A percentile compares a stretch with the other conserved stretches of the same genome.
Evolutionary conservation across 2,888 invertebrate genomes (phyloP).

Genomic region (Tachystola acroxantha): DNA sequence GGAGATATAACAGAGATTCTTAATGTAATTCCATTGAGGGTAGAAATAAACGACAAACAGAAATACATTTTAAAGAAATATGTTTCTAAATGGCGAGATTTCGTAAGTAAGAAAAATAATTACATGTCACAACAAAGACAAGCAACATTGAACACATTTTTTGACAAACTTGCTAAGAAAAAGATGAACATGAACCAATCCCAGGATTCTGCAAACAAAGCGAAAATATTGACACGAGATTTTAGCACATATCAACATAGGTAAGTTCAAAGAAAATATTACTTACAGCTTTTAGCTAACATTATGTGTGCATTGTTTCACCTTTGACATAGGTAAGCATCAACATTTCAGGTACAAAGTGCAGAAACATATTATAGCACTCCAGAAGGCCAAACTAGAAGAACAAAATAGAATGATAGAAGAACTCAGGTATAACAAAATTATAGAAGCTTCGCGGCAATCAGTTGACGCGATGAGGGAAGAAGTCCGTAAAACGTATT

Average conservation of each 20-base stretch:
- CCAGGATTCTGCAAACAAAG: conserved; percentile 34
- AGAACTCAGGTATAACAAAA: conserved; percentile 83
- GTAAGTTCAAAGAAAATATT: conserved; percentile 33
- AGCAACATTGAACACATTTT: conserved; percentile 49
- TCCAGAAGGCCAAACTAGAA: conserved; percentile 83
- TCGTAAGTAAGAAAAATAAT: conserved; percentile 37
- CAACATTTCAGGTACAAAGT: conserved; percentile 75
- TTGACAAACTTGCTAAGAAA: conserved; percentile 58
- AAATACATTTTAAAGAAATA: conserved; percentile 44
- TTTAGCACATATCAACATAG: conserved; percentile 64
- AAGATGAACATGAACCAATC: conserved; percentile 32
- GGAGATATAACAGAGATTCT: conserved; percentile 26
- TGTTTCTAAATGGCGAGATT: conserved; percentile 50
- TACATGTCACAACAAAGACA: conserved; percentile 41
- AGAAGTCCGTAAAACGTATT: conserved; percentile 75
- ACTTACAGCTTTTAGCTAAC: too few relatives aligned
- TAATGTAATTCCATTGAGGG: conserved; percentile 40
- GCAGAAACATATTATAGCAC: conserved; percentile 85
- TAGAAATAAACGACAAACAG: conserved; percentile 33
- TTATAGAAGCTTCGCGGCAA: conserved; percentile 80
- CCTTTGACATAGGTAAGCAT: too few relatives aligned
- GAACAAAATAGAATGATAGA: conserved; percentile 86
- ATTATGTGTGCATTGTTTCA: too few relatives aligned
- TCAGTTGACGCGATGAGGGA: conserved; percentile 77
- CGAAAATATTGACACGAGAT: conserved; percentile 45